phyloP scores from a whole-genome alignment of 2,888 invertebrate genomes.

The Brenthis hecate region DNA sequence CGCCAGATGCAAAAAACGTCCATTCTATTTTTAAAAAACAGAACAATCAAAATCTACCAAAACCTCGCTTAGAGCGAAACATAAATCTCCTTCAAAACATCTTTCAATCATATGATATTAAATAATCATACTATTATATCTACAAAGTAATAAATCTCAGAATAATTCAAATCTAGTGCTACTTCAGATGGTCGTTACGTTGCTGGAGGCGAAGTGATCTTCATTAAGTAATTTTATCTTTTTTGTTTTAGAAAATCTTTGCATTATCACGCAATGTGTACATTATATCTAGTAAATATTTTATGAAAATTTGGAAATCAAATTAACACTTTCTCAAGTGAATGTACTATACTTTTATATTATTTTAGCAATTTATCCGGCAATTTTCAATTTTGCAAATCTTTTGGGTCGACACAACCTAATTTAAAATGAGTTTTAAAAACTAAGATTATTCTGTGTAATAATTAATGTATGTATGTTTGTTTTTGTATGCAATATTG shows the following conservation, averaged over 20 bases:
- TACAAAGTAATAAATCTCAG: conserved; percentile 75
- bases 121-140: conserved; percentile 65
- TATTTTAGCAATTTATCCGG: too few species aligned
- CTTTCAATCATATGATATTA: conserved; percentile 18
- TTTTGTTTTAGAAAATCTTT: conserved; percentile 20
- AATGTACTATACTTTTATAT: background rate
- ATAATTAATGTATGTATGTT: too few species aligned
- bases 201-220: conserved; percentile 68
- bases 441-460: too few species aligned
- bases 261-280: conserved; percentile 15
- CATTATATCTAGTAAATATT: background rate
- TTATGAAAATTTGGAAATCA: background rate
- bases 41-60: conserved; percentile 30
- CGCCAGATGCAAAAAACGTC: conserved; percentile 19
- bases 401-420: too few species aligned
- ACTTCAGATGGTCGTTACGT: conserved; percentile 79
- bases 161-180: conserved; percentile 73
- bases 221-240: conserved; percentile 61
- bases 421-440: too few species aligned
- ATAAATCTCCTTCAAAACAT: conserved; percentile 67
- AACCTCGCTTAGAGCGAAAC: conserved; percentile 62
- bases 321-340: background rate
- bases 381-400: too few species aligned
- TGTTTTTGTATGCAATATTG: too few species aligned
- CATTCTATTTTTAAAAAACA: background rate